phyloP scores from a whole-genome alignment of 2,888 invertebrate species.

The Aleiodes leptofemur region DNA sequence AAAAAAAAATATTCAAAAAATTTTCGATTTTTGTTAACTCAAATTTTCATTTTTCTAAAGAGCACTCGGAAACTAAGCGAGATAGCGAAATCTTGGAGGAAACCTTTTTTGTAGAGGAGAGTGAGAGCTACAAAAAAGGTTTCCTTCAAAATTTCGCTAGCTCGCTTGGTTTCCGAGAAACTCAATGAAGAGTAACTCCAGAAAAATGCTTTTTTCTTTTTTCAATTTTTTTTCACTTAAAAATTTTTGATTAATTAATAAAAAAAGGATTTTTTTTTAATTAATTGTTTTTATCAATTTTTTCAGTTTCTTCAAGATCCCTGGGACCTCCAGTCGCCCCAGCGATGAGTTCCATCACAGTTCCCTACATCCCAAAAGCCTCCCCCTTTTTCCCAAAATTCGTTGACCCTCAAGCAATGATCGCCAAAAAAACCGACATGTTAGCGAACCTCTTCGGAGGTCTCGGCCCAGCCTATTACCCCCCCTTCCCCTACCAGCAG shows the following conservation, averaged over 20 bases:
- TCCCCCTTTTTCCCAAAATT: conserved; percentile 68
- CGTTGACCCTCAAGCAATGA: conserved; percentile 68
- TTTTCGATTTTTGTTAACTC: too few species aligned
- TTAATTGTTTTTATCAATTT: not conserved
- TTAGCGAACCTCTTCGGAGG: conserved; percentile 64
- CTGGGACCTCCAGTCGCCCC: conserved; percentile 58
- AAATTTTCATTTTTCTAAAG: too few species aligned
- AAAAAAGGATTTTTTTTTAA: not conserved
- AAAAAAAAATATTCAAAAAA: too few species aligned
- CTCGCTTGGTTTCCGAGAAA: too few species aligned
- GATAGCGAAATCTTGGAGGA: too few species aligned
- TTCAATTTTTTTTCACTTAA: not conserved
- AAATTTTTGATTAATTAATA: too few species aligned
- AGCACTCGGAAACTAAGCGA: too few species aligned
- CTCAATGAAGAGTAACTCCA: too few species aligned
- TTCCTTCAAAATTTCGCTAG: too few species aligned
- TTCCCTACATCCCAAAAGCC: conserved; percentile 65
- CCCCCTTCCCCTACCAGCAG: not conserved
- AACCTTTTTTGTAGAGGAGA: too few species aligned
- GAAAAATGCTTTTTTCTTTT: not conserved
- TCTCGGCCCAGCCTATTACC: conserved; percentile 56
- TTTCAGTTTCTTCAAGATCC: conserved; percentile 61
- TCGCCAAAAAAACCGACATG: conserved; percentile 66
- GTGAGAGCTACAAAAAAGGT: too few species aligned
- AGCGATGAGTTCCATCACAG: conserved; percentile 62